phyloP scores from a whole-genome alignment of 2,113 vertebrate species.

The Larimichthys crocea region DNA sequence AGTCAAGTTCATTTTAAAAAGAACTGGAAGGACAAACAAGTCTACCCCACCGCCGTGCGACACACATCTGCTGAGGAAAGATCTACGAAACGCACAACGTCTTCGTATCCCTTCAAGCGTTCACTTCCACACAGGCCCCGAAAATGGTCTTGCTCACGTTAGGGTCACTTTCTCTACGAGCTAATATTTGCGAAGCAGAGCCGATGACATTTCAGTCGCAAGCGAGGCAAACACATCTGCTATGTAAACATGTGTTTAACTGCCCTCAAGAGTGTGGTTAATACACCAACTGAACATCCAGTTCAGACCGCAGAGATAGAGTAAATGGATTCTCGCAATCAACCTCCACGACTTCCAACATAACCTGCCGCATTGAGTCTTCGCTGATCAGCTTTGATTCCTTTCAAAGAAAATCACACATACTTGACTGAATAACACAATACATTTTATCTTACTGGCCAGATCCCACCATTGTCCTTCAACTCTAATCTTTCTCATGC shows the following conservation, averaged over 20 bases:
- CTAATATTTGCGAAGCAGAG: slow-evolving; percentile 61
- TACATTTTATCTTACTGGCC: slow-evolving; percentile 22
- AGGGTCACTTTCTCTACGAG: slow-evolving; percentile 38
- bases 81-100: slow-evolving; percentile 21
- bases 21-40: slow-evolving; percentile 12
- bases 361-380: slow-evolving; percentile 18
- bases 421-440: slow-evolving; percentile 14
- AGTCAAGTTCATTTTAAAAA: slow-evolving; percentile 29
- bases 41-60: not conserved
- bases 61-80: slow-evolving; percentile 21
- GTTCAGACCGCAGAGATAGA: slow-evolving; percentile 45
- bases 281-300: slow-evolving; percentile 49
- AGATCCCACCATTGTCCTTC: slow-evolving; percentile 37
- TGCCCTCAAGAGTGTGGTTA: slow-evolving; percentile 47
- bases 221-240: slow-evolving; percentile 75
- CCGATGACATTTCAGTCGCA: slow-evolving; percentile 56
- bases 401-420: not conserved
- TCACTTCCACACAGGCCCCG: slow-evolving; percentile 33
- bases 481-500: slow-evolving; percentile 31
- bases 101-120: slow-evolving; percentile 31
- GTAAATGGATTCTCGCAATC: slow-evolving; percentile 6
- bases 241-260: slow-evolving; percentile 81
- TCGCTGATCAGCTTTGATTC: slow-evolving; percentile 31
- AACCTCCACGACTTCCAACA: slow-evolving; percentile 28
- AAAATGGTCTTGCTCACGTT: slow-evolving; percentile 41